Percentiles rank a stretch among this genome's conserved stretches.
phyloP scores from a whole-genome alignment of 2,888 invertebrate species.

The Ochropleura leucogaster region DNA sequence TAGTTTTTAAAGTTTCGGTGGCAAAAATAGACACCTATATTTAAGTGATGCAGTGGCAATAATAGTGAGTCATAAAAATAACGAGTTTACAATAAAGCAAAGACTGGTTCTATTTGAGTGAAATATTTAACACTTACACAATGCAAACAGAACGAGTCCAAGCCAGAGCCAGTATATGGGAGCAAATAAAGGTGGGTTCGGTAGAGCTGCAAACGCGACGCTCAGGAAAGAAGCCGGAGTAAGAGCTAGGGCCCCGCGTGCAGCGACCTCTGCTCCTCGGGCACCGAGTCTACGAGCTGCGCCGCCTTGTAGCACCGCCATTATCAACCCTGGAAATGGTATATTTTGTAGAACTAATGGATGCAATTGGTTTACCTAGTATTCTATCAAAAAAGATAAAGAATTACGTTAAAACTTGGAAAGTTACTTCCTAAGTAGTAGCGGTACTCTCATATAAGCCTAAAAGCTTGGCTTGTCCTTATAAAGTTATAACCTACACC shows the following conservation, averaged over 20 bases:
- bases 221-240: constrained; percentile 96
- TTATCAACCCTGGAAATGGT: constrained; percentile 91
- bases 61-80: too few species aligned
- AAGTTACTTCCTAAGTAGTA: background rate
- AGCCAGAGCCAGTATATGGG: constrained; percentile 92
- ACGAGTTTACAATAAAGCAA: background rate
- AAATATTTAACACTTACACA: constrained; percentile 92
- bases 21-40: background rate
- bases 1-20: too few species aligned
- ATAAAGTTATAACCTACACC: too few species aligned
- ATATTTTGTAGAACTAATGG: background rate
- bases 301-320: constrained; percentile 97
- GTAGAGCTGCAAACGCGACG: constrained; percentile 93
- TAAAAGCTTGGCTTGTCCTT: too few species aligned
- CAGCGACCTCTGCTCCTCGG: constrained; percentile 93
- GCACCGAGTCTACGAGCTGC: constrained; percentile 95
- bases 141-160: constrained; percentile 96
- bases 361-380: background rate
- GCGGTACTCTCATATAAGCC: too few species aligned
- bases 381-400: background rate
- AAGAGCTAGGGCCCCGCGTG: constrained; percentile 94
- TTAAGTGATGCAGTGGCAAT: background rate
- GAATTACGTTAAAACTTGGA: background rate
- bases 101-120: background rate
- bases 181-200: constrained; percentile 78